A percentile compares a stretch with the other conserved stretches of the same genome.
phyloP scores from a whole-genome alignment of 2,888 invertebrate genomes.

The Parnassius smintheus region DNA sequence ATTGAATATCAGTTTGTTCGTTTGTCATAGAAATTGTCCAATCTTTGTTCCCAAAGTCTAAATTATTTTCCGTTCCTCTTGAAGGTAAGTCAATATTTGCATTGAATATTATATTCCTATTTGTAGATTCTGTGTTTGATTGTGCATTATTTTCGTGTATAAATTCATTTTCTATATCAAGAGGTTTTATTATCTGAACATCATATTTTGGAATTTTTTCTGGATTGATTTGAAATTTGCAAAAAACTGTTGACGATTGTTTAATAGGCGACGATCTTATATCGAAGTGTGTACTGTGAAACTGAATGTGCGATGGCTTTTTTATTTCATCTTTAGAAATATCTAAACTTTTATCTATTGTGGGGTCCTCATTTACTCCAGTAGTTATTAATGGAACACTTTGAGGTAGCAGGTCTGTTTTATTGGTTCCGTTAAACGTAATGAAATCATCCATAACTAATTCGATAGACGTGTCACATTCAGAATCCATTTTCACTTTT shows the following conservation, averaged over 20 bases:
- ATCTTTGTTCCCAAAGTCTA: constrained; percentile 31
- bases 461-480: constrained; percentile 46
- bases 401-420: constrained; percentile 28
- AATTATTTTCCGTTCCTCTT: constrained; percentile 40
- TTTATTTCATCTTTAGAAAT: constrained; percentile 35
- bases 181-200: constrained; percentile 57
- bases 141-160: constrained; percentile 30
- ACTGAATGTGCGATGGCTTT: constrained; percentile 53
- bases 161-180: constrained; percentile 39
- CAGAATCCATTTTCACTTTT: constrained; percentile 54
- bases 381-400: constrained; percentile 20
- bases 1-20: constrained; percentile 57
- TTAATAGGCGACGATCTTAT: constrained; percentile 74
- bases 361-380: constrained; percentile 25
- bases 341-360: constrained; percentile 24
- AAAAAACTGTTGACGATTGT: constrained; percentile 63
- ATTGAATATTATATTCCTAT: constrained; percentile 47
- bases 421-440: constrained; percentile 35
- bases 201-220: constrained; percentile 63
- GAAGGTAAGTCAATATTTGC: constrained; percentile 48
- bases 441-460: constrained; percentile 53
- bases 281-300: constrained; percentile 72
- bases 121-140: constrained; percentile 26
- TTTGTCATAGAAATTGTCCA: constrained; percentile 48
- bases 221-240: constrained; percentile 68